These are phyloP conservation scores for Acyrthosiphon pisum DNA, from an alignment of 1,140 invertebrate species.

Conservation along the genomic window DNA sequence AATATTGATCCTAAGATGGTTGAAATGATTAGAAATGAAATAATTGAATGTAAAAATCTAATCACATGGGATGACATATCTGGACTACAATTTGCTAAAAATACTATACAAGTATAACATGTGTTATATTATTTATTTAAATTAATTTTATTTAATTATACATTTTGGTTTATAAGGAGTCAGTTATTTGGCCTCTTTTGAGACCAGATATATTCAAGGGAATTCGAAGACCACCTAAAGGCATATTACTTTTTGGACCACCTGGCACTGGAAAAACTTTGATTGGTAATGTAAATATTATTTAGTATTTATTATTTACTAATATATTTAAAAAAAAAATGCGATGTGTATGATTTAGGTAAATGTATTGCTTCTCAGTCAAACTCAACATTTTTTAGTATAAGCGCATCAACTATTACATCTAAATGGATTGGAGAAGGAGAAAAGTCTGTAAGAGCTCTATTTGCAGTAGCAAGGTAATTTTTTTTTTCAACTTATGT, in stretches of 20 bases:
- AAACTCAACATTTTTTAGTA: constrained; percentile 95
- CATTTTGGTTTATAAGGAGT: constrained; percentile 69
- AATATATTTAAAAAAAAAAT: not conserved
- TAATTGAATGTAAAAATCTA: constrained; percentile 81
- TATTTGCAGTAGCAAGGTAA: constrained; percentile 90
- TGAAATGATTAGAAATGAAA: constrained; percentile 90
- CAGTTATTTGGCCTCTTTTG: constrained; percentile 91
- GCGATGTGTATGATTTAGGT: constrained; percentile 64
- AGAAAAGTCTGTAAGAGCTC: constrained; percentile 94
- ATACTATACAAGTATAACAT: constrained; percentile 79
- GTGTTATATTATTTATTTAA: not conserved
- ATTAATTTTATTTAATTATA: constrained; percentile 17
- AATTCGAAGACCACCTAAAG: constrained; percentile 88
- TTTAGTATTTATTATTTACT: not conserved
- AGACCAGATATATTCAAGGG: constrained; percentile 95
- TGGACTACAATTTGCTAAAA: constrained; percentile 89
- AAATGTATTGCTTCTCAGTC: constrained; percentile 94
- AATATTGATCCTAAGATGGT: constrained; percentile 92
- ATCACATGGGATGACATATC: constrained; percentile 93
- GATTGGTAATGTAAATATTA: constrained; percentile 68
- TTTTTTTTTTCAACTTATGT: constrained; percentile 59
- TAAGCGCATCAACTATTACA: constrained; percentile 93
- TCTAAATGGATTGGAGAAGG: constrained; percentile 98
- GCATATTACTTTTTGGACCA: constrained; percentile 93
- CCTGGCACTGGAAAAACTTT: constrained; percentile 93